Evolutionary conservation across 1,140 invertebrate genomes (phyloP).

Genomic region (Venturia canescens): DNA sequence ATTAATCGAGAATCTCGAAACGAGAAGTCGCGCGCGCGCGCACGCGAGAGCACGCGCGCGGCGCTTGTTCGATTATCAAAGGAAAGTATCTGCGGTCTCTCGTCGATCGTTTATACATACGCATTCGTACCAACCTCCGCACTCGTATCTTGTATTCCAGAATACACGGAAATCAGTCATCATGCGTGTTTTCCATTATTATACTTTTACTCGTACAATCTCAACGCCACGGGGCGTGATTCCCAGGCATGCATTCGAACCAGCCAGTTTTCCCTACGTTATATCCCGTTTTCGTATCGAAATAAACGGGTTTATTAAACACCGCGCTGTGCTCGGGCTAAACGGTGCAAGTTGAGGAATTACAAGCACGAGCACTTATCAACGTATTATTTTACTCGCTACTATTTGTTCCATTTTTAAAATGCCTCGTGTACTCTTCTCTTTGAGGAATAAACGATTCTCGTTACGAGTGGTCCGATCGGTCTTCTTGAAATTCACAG

Average conservation of each 20-base stretch:
- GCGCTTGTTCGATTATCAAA: conserved; percentile 44
- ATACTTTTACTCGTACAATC: conserved; percentile 40
- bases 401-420: not conserved
- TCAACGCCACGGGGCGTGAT: conserved; percentile 12
- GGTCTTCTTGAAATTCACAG: too few species aligned
- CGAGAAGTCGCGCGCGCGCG: conserved; percentile 14
- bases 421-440: too few species aligned
- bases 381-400: not conserved
- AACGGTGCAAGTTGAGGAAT: not conserved
- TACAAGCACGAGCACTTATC: not conserved
- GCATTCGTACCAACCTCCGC: not conserved
- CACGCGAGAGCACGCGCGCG: not conserved
- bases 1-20: conserved; percentile 41
- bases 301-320: conserved; percentile 18
- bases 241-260: conserved; percentile 5
- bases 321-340: not conserved
- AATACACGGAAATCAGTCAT: conserved; percentile 43
- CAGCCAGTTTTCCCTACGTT: not conserved
- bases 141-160: not conserved
- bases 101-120: conserved; percentile 8
- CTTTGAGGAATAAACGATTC: too few species aligned
- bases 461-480: too few species aligned
- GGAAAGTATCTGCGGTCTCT: conserved; percentile 44
- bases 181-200: conserved; percentile 26
- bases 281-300: conserved; percentile 19